A percentile compares a stretch with the other conserved stretches of the same genome.
These are phyloP conservation scores for Calidris pygmaea DNA, from an alignment of 2,113 vertebrate species.

Conservation along the genomic window DNA sequence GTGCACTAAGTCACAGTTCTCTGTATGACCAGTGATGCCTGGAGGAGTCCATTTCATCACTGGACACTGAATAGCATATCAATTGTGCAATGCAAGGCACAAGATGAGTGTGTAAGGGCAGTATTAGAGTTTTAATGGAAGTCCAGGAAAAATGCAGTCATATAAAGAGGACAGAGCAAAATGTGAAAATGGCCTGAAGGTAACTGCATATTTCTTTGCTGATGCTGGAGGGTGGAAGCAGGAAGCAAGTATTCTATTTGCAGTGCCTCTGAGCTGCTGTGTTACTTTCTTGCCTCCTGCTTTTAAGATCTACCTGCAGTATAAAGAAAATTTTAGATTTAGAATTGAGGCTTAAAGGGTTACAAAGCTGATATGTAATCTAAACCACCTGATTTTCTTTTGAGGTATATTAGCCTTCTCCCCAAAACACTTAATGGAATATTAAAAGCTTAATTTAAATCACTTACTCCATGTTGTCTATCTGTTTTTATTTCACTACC, in stretches of 20 bases:
- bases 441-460: neutral
- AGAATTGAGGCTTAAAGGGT: neutral
- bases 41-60: neutral
- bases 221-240: neutral
- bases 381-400: neutral
- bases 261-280: neutral
- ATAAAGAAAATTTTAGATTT: neutral
- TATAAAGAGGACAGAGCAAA: neutral
- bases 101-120: neutral
- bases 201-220: neutral
- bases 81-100: neutral
- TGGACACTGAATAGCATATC: neutral
- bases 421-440: neutral
- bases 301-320: neutral
- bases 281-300: neutral
- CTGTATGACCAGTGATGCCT: fast-evolving
- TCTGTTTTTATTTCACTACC: neutral
- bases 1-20: neutral
- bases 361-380: neutral
- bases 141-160: neutral
- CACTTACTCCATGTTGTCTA: neutral
- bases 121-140: neutral
- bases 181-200: neutral
- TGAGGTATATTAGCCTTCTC: neutral
- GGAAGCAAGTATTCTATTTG: neutral